phyloP scores from a whole-genome alignment of 2,113 vertebrate species.

The Hemiscyllium ocellatum region DNA sequence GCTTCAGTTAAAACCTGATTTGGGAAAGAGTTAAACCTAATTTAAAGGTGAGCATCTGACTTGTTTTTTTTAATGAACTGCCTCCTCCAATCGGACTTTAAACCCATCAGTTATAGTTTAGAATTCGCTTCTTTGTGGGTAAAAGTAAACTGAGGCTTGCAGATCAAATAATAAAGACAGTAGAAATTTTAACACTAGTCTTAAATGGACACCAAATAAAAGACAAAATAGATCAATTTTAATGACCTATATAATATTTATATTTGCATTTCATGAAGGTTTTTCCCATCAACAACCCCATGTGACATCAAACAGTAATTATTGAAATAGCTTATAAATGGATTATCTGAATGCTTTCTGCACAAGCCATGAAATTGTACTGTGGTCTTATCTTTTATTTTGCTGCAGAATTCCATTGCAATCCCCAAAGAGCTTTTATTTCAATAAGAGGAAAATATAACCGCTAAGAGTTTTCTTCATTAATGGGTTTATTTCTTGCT shows the following conservation, averaged over 20 bases:
- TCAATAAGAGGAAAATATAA: not conserved
- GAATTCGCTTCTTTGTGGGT: not conserved
- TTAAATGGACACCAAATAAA: not conserved
- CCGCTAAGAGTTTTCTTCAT: not conserved
- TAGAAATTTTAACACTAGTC: not conserved
- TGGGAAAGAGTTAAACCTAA: not conserved
- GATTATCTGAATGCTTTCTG: not conserved
- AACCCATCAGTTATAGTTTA: not conserved
- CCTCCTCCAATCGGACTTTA: not conserved
- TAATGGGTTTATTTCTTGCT: slow-evolving; percentile 28
- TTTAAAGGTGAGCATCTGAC: not conserved
- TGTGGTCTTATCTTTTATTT: not conserved
- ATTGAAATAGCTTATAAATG: not conserved
- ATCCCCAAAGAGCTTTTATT: not conserved
- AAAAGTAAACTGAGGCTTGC: not conserved
- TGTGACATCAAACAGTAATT: not conserved
- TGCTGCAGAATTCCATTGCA: not conserved
- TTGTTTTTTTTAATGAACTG: not conserved
- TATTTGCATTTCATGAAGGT: not conserved
- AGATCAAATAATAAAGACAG: not conserved
- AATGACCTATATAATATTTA: not conserved
- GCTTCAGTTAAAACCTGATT: not conserved
- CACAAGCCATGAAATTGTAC: not conserved
- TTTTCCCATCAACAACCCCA: not conserved
- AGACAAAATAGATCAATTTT: not conserved